Conservation (phyloP, 2,797 vertebrate species). For the Hafferia zeledoni region DNA sequence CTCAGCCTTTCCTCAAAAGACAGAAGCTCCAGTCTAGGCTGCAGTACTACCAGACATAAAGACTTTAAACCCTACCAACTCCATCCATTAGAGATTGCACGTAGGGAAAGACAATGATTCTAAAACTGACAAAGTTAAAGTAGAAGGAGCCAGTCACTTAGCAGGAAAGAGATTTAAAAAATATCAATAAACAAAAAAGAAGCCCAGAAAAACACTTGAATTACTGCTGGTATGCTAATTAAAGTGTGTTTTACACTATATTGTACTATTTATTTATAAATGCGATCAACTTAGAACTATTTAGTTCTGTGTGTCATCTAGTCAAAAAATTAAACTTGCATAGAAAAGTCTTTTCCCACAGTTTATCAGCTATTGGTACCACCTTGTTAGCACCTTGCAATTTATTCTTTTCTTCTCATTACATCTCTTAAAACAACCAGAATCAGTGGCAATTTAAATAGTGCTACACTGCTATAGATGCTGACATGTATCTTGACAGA, state of each 20-base stretch:
- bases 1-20: background rate
- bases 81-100: fast-evolving
- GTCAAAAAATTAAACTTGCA: background rate
- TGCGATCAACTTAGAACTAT: background rate
- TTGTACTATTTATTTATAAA: background rate
- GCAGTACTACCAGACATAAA: background rate
- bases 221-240: background rate
- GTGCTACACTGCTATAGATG: background rate
- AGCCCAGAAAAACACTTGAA: background rate
- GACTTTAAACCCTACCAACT: background rate
- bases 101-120: background rate
- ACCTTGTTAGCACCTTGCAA: background rate
- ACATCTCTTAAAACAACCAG: background rate
- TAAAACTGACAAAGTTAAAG: background rate
- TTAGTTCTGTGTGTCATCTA: background rate
- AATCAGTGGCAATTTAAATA: background rate
- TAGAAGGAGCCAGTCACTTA: background rate
- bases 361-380: background rate
- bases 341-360: background rate
- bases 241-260: background rate
- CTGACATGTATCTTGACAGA: background rate
- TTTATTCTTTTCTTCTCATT: background rate
- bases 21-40: background rate
- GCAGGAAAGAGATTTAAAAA: background rate
- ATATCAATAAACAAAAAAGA: background rate